Evolutionary conservation across 2,888 invertebrate genomes (phyloP).

Genomic region (Ormia ochracea): DNA sequence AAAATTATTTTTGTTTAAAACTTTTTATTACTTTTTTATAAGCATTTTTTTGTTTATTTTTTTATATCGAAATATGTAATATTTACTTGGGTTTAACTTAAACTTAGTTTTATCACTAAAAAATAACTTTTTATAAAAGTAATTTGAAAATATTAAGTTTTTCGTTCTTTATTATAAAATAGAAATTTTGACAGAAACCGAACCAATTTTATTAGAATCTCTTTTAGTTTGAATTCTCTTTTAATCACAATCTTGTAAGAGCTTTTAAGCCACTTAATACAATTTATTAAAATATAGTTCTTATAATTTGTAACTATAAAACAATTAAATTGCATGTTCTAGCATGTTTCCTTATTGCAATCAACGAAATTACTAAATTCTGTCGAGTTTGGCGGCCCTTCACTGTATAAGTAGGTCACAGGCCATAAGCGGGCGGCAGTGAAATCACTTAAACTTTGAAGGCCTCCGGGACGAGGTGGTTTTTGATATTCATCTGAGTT

Average conservation of each 20-base stretch:
- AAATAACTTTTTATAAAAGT: not conserved
- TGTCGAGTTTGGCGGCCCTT: slow-evolving; percentile 86
- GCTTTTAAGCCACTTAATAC: slow-evolving; percentile 10
- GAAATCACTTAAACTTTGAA: slow-evolving; percentile 75
- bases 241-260: slow-evolving; percentile 54
- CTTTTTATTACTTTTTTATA: not conserved
- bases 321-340: slow-evolving; percentile 54
- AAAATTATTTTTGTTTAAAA: slow-evolving; percentile 3
- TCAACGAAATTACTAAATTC: slow-evolving; percentile 77
- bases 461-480: slow-evolving; percentile 74
- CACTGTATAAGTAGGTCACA: slow-evolving; percentile 87
- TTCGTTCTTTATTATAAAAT: not conserved
- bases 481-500: slow-evolving; percentile 71
- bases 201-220: slow-evolving; percentile 49
- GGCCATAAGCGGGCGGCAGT: slow-evolving; percentile 83
- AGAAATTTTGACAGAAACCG: slow-evolving; percentile 26
- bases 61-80: not conserved
- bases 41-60: not conserved
- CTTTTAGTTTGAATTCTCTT: slow-evolving; percentile 37
- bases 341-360: slow-evolving; percentile 77
- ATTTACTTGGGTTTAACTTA: not conserved
- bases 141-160: not conserved
- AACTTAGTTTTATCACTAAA: not conserved
- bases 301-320: not conserved
- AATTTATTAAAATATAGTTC: slow-evolving; percentile 5